A percentile compares a stretch with the other conserved stretches of the same genome.
Evolutionary conservation across 2,888 invertebrate species (phyloP).

Genomic region (Andrena minutula): DNA sequence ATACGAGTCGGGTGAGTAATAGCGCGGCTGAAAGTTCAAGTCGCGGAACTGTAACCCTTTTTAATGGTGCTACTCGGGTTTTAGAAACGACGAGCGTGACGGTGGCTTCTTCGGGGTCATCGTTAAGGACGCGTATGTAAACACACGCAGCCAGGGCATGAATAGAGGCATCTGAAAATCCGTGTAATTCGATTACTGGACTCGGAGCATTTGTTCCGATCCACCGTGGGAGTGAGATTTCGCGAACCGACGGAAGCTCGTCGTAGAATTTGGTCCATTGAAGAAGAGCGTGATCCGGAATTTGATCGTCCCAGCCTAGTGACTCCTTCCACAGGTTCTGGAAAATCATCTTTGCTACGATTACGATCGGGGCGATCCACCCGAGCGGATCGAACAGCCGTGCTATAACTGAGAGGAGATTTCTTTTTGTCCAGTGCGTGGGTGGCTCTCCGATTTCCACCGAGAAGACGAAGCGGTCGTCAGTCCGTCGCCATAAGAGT

Average conservation of each 20-base stretch:
- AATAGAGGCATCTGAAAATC: neutral
- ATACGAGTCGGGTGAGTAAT: neutral
- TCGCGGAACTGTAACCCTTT: neutral
- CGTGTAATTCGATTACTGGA: neutral
- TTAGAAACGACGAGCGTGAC: neutral
- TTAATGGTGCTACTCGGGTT: neutral
- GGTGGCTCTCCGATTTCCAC: too few species aligned
- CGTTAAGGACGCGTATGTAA: neutral
- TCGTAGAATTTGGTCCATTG: neutral
- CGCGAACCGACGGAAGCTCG: neutral
- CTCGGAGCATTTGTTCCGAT: neutral
- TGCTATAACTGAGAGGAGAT: neutral
- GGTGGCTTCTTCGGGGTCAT: neutral
- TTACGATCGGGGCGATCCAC: neutral
- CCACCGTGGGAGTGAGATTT: neutral
- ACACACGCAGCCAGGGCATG: neutral
- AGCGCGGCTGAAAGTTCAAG: neutral
- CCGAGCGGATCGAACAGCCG: neutral
- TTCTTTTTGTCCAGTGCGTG: neutral
- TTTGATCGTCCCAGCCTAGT: neutral
- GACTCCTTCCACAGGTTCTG: neutral
- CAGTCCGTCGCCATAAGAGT: neutral
- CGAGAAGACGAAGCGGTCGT: neutral
- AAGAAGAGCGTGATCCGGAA: neutral
- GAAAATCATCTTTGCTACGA: neutral